These are phyloP conservation scores for Drosophila kepulauana DNA, from an alignment of 1,140 invertebrate species.

Conservation along the genomic window DNA sequence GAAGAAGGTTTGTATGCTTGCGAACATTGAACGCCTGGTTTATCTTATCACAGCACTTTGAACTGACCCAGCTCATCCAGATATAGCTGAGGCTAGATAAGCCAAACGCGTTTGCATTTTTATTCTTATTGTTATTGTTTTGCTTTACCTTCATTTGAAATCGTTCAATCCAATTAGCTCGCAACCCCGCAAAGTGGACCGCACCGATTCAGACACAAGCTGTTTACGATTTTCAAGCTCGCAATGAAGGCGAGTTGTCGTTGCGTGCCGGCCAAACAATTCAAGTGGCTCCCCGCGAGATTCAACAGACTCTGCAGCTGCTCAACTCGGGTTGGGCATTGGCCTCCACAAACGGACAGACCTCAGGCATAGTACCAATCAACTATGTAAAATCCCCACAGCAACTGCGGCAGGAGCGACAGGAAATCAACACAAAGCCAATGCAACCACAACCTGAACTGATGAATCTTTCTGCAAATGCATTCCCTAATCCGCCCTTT, in stretches of 20 bases:
- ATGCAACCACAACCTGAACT: constrained; percentile 58
- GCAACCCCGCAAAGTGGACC: constrained; percentile 89
- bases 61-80: constrained; percentile 56
- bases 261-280: constrained; percentile 92
- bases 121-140: constrained; percentile 24
- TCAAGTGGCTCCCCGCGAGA: constrained; percentile 92
- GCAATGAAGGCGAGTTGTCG: constrained; percentile 91
- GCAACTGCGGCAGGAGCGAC: constrained; percentile 65
- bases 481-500: constrained; percentile 66
- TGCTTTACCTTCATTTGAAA: neutral
- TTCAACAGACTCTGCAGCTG: constrained; percentile 89
- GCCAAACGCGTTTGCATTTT: constrained; percentile 36
- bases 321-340: constrained; percentile 91
- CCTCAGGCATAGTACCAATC: constrained; percentile 91
- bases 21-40: constrained; percentile 68
- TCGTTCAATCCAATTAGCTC: constrained; percentile 84
- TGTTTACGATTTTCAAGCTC: constrained; percentile 91
- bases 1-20: constrained; percentile 85
- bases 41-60: constrained; percentile 76
- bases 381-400: constrained; percentile 90
- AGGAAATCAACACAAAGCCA: constrained; percentile 41
- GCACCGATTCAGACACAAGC: constrained; percentile 90
- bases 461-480: constrained; percentile 68
- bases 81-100: constrained; percentile 62
- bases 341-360: constrained; percentile 89